Evolutionary conservation across 2,797 vertebrate genomes (phyloP), one percentile per base, ranked within the genome.

Genomic region (Halcyon smyrnensis): DNA sequence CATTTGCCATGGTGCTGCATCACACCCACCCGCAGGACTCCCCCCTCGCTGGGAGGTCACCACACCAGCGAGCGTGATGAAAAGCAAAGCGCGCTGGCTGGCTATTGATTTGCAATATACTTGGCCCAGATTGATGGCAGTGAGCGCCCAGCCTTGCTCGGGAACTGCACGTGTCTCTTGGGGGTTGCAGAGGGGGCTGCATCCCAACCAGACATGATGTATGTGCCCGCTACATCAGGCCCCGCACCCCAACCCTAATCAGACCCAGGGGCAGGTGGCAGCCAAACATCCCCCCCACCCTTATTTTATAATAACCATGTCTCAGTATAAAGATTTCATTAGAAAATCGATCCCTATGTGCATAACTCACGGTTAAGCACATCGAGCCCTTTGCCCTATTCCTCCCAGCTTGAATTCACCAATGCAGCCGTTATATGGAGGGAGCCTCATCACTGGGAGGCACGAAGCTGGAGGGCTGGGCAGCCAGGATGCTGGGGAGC

Each of bases 51-150:
- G 2, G 74, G 78, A 92, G 95, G 90, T 93, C 92, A 73, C 77
- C 0, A 2, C 67, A 28, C 53, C 46, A 56, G 69, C 1, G 2
- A 86, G 77, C 5, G 12, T 34, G 21, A 84, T 91, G 90, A 64
- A 83, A 56, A 89, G 81, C 90, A 23, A 5, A 1, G 57, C 14
- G 12, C 7, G 6, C 71, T 90, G 86, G 36, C 90, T 79, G 89
- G 6, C 68, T 95, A 96, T 92, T 77, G 95, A 96, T 94, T 92
- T 67, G 89, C 95, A 70, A 81, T 92, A 87, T 70, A 69, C 94
- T 96, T 90, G 81, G 75, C 63, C 74, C 75, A 89, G 88, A 94
- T 96, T 89, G 93, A 97, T 95, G 92, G 92, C 80, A 68, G 86
- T 0, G 1, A 89, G 90, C 0, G 2, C 56, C 77, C 88, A 67